Evolutionary conservation across 2,888 invertebrate species (phyloP), one percentile per base, ranked within the genome.

Genomic region (Tryphoninae sp.): DNA sequence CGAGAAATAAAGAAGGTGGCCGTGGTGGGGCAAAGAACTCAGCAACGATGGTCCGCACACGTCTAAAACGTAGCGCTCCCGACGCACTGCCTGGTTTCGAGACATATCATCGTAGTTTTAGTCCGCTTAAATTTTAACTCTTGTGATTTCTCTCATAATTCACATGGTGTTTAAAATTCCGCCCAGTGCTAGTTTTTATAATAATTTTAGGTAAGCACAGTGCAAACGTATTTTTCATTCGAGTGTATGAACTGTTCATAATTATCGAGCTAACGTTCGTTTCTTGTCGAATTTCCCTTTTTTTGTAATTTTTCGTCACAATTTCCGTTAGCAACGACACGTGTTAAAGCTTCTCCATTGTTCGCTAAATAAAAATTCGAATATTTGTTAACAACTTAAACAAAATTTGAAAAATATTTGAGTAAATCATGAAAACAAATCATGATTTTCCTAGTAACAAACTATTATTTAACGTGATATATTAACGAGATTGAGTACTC

Each of bases 1-100:
- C 80, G 62, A 79, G 74, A 79, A 81, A 78, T 68, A 78, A 78
- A 78, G 71, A 81, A 69, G 65, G 53, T 72, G 65, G 61, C 26
- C 2, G 72, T 22, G 72, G 71, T 61, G 82, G 82, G 65, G 79
- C 75, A 42, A 68, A 72, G 82, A 82, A 79, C 75, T 82, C 75
- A 72, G 55, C 55, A 62, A 72, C 82, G 79, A 62, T 61, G 49
- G 59, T 61, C 51, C 76, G 67, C 62, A 71, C 82, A 82, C 76
- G 76, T 79, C 82, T 67, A 62, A 71, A 79, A 82, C 82, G 82
- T 68, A 79, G 65, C 53, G 71, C 82, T 68, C 68, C 62, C 72
- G 55, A 65, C 67, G 67, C 78, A 49, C 65, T 75, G 33, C 74
- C 64, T 58, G n/a, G 55, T 49, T 45, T 40, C 61, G 45, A 33